A percentile compares a stretch with the other conserved stretches of the same genome.
Evolutionary conservation across 2,797 vertebrate genomes (phyloP).

Genomic region (Psittacula derbiana): DNA sequence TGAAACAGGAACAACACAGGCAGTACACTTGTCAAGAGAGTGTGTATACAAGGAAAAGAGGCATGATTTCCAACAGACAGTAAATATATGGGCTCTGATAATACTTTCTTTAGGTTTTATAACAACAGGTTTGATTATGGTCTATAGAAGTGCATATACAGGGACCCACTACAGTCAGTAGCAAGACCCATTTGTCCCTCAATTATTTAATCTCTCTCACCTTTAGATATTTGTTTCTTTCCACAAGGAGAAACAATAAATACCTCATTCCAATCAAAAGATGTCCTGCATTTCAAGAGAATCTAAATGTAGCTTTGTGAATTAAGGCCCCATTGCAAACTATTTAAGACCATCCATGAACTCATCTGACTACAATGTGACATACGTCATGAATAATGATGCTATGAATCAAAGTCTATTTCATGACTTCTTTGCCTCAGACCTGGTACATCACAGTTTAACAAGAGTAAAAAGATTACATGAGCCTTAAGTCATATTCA

Average conservation of each 20-base stretch:
- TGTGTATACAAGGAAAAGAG: neutral
- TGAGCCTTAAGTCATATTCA: neutral
- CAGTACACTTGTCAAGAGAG: neutral
- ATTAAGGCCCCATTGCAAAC: slow-evolving; percentile 1
- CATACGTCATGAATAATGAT: neutral
- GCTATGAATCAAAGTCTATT: neutral
- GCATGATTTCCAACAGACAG: neutral
- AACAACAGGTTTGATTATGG: neutral
- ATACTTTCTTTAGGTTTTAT: neutral
- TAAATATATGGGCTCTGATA: neutral
- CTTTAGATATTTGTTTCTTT: neutral
- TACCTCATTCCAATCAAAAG: neutral
- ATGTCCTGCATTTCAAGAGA: neutral
- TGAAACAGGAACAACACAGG: neutral
- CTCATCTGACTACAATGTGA: neutral
- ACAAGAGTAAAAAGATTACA: neutral
- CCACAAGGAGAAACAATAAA: neutral
- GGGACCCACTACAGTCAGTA: neutral
- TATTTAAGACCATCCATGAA: neutral
- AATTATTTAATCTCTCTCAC: neutral
- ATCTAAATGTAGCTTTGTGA: neutral
- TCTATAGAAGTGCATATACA: neutral
- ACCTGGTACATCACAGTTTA: slow-evolving; percentile 8
- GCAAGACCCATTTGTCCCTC: neutral
- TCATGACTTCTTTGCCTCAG: slow-evolving; percentile 1